phyloP scores from a whole-genome alignment of 2,888 invertebrate species.

The Plagodis pulveraria region DNA sequence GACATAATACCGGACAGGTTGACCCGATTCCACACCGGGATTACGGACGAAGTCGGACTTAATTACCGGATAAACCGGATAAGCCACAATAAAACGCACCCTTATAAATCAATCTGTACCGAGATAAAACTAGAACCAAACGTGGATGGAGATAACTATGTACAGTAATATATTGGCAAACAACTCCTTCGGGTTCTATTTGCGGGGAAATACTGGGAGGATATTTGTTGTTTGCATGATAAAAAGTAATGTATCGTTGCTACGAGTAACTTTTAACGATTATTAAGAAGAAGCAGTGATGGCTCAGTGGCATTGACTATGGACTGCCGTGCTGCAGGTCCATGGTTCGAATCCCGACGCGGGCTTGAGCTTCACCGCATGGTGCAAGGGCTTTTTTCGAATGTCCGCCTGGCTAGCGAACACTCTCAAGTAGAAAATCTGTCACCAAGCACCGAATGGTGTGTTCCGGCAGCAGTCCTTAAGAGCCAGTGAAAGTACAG shows the following conservation, averaged over 20 bases:
- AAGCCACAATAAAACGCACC: slow-evolving; percentile 65
- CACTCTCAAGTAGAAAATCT: too few relatives aligned
- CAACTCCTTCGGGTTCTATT: slow-evolving; percentile 21
- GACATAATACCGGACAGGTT: slow-evolving; percentile 43
- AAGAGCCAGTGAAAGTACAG: too few relatives aligned
- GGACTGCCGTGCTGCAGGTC: too few relatives aligned
- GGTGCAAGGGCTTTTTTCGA: too few relatives aligned
- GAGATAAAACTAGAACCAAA: slow-evolving; percentile 52
- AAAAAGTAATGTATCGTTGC: neutral
- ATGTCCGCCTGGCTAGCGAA: too few relatives aligned
- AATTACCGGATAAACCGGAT: slow-evolving; percentile 68
- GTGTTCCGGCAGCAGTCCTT: too few relatives aligned
- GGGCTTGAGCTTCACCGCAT: too few relatives aligned
- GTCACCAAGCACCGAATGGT: too few relatives aligned
- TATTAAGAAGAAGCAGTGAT: too few relatives aligned
- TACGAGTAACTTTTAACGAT: neutral
- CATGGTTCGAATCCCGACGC: too few relatives aligned
- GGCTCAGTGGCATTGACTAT: too few relatives aligned
- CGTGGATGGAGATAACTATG: slow-evolving; percentile 32
- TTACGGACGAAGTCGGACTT: slow-evolving; percentile 61
- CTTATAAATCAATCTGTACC: slow-evolving; percentile 66
- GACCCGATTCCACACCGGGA: slow-evolving; percentile 49
- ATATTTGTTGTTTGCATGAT: slow-evolving; percentile 1
- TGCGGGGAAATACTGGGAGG: neutral
- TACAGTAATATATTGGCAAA: slow-evolving; percentile 26